Evolutionary conservation across 2,888 invertebrate genomes (phyloP), one percentile per base, ranked within the genome.

Genomic region (Metopia argyrocephala): DNA sequence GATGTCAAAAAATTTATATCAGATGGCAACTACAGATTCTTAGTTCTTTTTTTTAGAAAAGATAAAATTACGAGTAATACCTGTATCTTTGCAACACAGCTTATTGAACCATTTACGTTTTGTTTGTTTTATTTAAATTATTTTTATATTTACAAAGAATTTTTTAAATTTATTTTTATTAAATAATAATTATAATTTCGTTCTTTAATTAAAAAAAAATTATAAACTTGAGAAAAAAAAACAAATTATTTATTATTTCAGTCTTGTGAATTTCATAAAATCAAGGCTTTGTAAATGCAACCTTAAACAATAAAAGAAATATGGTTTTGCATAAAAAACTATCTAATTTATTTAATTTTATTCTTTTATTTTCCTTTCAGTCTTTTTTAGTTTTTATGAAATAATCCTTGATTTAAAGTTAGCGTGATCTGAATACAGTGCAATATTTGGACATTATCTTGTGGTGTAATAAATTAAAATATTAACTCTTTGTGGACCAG

Each of bases 341-440:
- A n/a, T n/a, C n/a, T n/a, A n/a, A n/a, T n/a, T n/a, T n/a, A n/a
- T n/a, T n/a, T n/a, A n/a, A n/a, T n/a, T n/a, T n/a, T n/a, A n/a
- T n/a, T n/a, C n/a, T n/a, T n/a, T n/a, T n/a, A n/a, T n/a, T n/a
- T n/a, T n/a, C n/a, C n/a, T n/a, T n/a, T n/a, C n/a, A n/a, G n/a
- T n/a, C n/a, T n/a, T n/a, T n/a, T n/a, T n/a, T n/a, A n/a, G n/a
- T n/a, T 57, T 18, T 7, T 59, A 38, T 38, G 61, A 62, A 68
- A 21, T 38, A 71, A 54, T 59, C 80, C 73, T 80, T 80, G 80
- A 69, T 69, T 65, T 54, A 59, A 28, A 76, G 73, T 68, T 68
- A 66, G 50, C 50, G 38, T 38, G 38, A 5, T 38, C 52, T 9
- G 38, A 12, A 62, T 9, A 54, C 38, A n/a, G 38, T 57, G 20